phyloP scores from a whole-genome alignment of 1,140 invertebrate species.

The Saccostrea echinata region DNA sequence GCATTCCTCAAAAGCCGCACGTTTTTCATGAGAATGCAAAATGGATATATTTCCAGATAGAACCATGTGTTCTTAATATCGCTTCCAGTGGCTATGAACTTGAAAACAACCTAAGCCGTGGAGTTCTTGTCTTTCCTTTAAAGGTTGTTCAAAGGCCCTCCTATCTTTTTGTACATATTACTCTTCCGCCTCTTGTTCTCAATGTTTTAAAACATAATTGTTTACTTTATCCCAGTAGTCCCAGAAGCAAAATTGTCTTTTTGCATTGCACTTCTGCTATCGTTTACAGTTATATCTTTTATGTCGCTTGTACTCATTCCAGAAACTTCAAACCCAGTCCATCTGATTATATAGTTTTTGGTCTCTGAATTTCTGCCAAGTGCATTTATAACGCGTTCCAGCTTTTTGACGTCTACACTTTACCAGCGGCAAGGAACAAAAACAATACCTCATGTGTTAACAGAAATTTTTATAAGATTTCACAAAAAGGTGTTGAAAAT shows the following conservation, averaged over 20 bases:
- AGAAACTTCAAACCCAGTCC: not conserved
- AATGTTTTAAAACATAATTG: not conserved
- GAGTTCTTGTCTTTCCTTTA: not conserved
- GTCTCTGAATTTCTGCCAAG: not conserved
- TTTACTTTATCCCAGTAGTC: not conserved
- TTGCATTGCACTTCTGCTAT: slow-evolving; percentile 17
- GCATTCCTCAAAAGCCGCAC: not conserved
- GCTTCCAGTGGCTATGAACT: not conserved
- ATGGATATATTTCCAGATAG: slow-evolving; percentile 10
- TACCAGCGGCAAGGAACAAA: not conserved
- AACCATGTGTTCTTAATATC: not conserved
- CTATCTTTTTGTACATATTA: not conserved
- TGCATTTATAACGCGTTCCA: slow-evolving; percentile 1
- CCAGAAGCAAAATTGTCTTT: not conserved
- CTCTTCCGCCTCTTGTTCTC: not conserved
- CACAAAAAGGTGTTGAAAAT: too few relatives aligned
- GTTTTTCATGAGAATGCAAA: slow-evolving; percentile 1
- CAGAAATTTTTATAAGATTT: too few relatives aligned
- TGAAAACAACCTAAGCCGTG: not conserved
- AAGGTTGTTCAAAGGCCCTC: not conserved
- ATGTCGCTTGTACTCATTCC: not conserved
- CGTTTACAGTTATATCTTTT: slow-evolving; percentile 5
- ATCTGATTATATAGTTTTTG: not conserved
- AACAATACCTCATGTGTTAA: not conserved
- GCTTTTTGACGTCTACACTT: not conserved